Evolutionary conservation across 2,797 vertebrate genomes (phyloP).

Genomic region (Trachurus trachurus): DNA sequence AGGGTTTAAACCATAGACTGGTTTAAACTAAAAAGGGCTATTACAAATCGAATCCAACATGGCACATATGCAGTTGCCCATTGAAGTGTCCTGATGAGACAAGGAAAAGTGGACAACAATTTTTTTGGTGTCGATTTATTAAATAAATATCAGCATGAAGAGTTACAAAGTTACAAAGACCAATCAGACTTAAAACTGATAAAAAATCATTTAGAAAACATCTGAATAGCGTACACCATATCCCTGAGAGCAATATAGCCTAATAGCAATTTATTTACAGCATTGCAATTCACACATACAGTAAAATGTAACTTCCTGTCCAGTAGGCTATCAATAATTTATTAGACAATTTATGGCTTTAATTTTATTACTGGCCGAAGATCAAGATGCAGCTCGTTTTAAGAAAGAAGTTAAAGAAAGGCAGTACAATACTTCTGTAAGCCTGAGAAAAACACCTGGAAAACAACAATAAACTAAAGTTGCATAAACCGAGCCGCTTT

Average conservation of each 20-base stretch:
- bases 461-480: background rate
- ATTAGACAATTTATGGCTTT: slow-evolving; percentile 48
- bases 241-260: slow-evolving; percentile 54
- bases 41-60: background rate
- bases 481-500: background rate
- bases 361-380: slow-evolving; percentile 15
- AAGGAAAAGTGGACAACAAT: background rate
- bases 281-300: slow-evolving; percentile 3
- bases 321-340: slow-evolving; percentile 9
- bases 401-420: slow-evolving; percentile 13
- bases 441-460: slow-evolving; percentile 21
- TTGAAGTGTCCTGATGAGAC: background rate
- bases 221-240: slow-evolving; percentile 18
- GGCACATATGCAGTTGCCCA: background rate
- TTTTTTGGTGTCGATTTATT: slow-evolving; percentile 63
- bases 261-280: slow-evolving; percentile 25
- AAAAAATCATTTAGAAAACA: slow-evolving; percentile 17
- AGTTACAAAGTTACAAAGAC: slow-evolving; percentile 27
- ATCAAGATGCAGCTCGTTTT: slow-evolving; percentile 1
- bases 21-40: too few relatives aligned
- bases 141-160: slow-evolving; percentile 67
- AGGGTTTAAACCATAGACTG: too few relatives aligned
- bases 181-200: slow-evolving; percentile 23
- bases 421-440: background rate
- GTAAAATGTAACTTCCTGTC: slow-evolving; percentile 1